A percentile compares a stretch with the other conserved stretches of the same genome.
These are phyloP conservation scores for Sepiola atlantica DNA, from an alignment of 2,888 invertebrate species.

Conservation along the genomic window DNA sequence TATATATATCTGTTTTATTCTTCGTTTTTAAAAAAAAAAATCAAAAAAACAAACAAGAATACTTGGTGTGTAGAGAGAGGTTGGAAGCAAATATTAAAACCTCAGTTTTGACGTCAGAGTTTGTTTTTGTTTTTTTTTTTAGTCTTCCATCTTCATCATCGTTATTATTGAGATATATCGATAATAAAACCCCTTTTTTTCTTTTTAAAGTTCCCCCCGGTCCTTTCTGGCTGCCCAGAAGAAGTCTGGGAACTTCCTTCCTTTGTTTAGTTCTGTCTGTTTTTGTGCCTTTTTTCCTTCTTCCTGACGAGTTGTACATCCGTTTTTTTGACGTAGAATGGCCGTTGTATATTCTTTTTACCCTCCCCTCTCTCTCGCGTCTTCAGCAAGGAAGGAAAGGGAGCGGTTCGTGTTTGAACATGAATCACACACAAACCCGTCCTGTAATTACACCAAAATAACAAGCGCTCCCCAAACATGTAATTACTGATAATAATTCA, in stretches of 20 bases:
- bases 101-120: neutral
- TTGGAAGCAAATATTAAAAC: neutral
- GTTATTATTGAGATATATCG: neutral
- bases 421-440: neutral
- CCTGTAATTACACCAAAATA: neutral
- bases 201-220: neutral
- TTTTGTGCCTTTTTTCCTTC: neutral
- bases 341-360: neutral
- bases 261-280: neutral
- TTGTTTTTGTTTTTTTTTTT: neutral
- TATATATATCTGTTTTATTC: too few species aligned
- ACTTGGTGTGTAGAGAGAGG: neutral
- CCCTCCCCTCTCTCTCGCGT: neutral
- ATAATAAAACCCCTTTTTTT: neutral
- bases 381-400: neutral
- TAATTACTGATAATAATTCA: neutral
- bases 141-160: neutral
- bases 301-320: neutral
- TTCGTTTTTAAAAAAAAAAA: neutral
- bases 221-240: conserved; percentile 1
- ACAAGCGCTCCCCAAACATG: neutral
- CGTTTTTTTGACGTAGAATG: neutral
- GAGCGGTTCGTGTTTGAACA: neutral
- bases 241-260: neutral
- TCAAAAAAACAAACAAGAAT: neutral